These are phyloP conservation scores for Corydoras maculifer DNA, from an alignment of 2,113 vertebrate species.

Conservation along the genomic window DNA sequence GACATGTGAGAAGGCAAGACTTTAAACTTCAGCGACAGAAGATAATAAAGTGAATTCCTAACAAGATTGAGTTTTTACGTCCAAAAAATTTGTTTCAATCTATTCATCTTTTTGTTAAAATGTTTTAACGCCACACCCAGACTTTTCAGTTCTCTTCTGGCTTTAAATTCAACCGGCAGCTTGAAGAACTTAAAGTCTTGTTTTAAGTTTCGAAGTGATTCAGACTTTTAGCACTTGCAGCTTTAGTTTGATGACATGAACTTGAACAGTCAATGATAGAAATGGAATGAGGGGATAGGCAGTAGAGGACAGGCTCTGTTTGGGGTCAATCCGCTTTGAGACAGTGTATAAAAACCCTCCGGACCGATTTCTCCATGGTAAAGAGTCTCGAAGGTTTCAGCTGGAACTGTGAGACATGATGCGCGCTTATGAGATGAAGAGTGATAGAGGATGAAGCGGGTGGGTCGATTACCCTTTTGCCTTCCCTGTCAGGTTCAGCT, in stretches of 20 bases:
- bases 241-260: conserved; percentile 23
- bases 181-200: neutral
- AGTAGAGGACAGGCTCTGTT: conserved; percentile 15
- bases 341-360: neutral
- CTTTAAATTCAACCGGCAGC: neutral
- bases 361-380: conserved; percentile 33
- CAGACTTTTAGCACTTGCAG: conserved; percentile 6
- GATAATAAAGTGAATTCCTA: too few species aligned
- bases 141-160: neutral
- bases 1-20: conserved; percentile 13
- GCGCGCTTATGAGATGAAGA: conserved; percentile 20
- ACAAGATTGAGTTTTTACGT: too few species aligned
- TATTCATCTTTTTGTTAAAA: neutral
- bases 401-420: conserved; percentile 14
- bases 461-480: conserved; percentile 23
- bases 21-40: too few species aligned
- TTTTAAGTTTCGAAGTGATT: neutral
- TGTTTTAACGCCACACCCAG: neutral
- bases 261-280: conserved; percentile 22
- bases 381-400: conserved; percentile 19
- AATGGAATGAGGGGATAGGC: conserved; percentile 32
- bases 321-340: conserved; percentile 35
- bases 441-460: conserved; percentile 23
- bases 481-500: conserved; percentile 30
- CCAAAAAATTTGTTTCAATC: neutral